Evolutionary conservation across 2,797 vertebrate species (phyloP).

Genomic region (Masticophis lateralis): DNA sequence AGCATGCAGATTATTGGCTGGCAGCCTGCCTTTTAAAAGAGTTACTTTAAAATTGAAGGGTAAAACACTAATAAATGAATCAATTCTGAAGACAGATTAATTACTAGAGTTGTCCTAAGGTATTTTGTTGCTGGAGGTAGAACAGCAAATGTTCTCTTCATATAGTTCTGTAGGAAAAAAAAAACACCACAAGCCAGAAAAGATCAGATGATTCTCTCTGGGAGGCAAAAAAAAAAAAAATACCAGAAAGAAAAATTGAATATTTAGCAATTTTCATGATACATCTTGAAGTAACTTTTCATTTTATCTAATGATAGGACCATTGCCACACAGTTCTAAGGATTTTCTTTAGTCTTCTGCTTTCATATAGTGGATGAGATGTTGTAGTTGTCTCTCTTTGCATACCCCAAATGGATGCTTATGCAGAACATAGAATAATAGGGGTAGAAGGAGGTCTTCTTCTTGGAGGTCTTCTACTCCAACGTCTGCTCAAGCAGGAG

Average conservation of each 20-base stretch:
- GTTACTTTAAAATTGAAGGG: neutral
- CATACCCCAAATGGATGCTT: neutral
- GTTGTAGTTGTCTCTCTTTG: neutral
- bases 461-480: neutral
- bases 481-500: neutral
- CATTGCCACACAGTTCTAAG: neutral
- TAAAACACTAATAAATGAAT: neutral
- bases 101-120: neutral
- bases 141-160: neutral
- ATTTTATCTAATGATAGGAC: neutral
- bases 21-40: neutral
- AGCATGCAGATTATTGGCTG: neutral
- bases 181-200: neutral
- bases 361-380: neutral
- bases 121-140: neutral
- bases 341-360: neutral
- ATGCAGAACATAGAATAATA: neutral
- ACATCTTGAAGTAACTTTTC: neutral
- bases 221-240: neutral
- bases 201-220: neutral
- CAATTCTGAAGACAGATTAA: neutral
- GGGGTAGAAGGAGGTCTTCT: neutral
- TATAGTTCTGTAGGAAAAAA: neutral
- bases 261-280: neutral
- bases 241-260: neutral